Evolutionary conservation across 2,888 invertebrate species (phyloP).

Genomic region (Muscina levida): DNA sequence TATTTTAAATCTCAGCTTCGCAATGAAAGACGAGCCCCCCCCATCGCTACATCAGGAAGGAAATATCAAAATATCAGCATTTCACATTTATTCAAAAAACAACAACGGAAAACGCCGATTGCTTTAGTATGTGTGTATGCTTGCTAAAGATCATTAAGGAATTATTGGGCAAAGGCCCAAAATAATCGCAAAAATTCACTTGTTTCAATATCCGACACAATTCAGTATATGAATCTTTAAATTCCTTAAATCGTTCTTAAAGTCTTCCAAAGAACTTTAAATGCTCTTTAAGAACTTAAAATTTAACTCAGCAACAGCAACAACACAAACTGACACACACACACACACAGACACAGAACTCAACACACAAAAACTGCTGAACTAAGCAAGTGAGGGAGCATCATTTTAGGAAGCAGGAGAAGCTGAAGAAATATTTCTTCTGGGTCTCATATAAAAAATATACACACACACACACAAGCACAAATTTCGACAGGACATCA

Average conservation of each 20-base stretch:
- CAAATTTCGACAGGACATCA: conserved; percentile 54
- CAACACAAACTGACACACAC: conserved; percentile 23
- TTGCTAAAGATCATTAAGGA: not conserved
- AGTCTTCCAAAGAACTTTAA: conserved; percentile 54
- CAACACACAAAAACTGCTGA: conserved; percentile 58
- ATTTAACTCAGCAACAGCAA: conserved; percentile 47
- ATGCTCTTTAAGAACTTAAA: conserved; percentile 55
- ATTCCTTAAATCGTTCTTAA: conserved; percentile 45
- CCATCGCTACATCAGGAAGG: not conserved
- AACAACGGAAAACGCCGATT: conserved; percentile 1
- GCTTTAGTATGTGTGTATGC: not conserved
- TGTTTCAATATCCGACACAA: not conserved
- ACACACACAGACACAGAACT: not conserved
- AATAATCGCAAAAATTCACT: conserved; percentile 5
- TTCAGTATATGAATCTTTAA: conserved; percentile 35
- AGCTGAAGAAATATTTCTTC: conserved; percentile 58
- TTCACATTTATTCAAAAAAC: conserved; percentile 27
- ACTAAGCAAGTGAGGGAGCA: conserved; percentile 44
- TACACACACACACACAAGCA: conserved; percentile 3
- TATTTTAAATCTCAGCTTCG: conserved; percentile 7
- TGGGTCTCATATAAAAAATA: conserved; percentile 57
- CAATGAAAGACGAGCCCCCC: not conserved
- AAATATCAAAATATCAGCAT: conserved; percentile 38
- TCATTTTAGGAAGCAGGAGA: conserved; percentile 24
- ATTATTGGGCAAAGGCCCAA: not conserved